A percentile compares a stretch with the other conserved stretches of the same genome.
Evolutionary conservation across 2,888 invertebrate species (phyloP).

Genomic region (Petrolisthes manimaculis): DNA sequence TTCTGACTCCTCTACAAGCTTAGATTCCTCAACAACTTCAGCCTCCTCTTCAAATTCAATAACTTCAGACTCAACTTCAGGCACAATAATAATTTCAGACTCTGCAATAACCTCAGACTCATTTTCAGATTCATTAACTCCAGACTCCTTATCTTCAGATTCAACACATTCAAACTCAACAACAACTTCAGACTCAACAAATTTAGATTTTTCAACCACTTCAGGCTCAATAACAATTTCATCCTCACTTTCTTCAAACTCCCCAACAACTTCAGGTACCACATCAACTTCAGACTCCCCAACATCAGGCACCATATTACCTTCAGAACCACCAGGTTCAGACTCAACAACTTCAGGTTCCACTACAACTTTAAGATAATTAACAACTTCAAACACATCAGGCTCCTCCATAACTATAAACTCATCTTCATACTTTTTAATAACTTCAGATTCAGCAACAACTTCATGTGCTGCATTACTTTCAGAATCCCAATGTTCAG

Average conservation of each 20-base stretch:
- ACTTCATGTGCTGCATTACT: background rate
- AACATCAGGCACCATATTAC: background rate
- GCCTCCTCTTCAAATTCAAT: background rate
- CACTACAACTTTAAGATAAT: background rate
- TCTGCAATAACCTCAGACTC: background rate
- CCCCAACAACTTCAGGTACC: constrained; percentile 1
- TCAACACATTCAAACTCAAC: background rate
- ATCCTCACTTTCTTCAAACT: background rate
- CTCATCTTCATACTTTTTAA: constrained; percentile 1
- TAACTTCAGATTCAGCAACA: constrained; percentile 5
- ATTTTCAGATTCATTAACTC: background rate
- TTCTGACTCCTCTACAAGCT: background rate
- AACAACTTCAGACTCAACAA: background rate
- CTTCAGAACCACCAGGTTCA: background rate
- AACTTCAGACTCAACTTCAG: constrained; percentile 14
- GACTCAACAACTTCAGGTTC: background rate
- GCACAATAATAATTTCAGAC: background rate
- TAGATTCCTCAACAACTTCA: background rate
- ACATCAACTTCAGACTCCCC: constrained; percentile 11
- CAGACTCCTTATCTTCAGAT: background rate
- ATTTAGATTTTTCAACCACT: background rate
- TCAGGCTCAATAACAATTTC: background rate
- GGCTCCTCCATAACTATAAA: background rate
- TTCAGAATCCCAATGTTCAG: too few relatives aligned
- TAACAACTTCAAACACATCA: background rate